Base-by-base conservation (phyloP, 2,888 invertebrate genomes). In the Caenorhabditis angaria region DNA sequence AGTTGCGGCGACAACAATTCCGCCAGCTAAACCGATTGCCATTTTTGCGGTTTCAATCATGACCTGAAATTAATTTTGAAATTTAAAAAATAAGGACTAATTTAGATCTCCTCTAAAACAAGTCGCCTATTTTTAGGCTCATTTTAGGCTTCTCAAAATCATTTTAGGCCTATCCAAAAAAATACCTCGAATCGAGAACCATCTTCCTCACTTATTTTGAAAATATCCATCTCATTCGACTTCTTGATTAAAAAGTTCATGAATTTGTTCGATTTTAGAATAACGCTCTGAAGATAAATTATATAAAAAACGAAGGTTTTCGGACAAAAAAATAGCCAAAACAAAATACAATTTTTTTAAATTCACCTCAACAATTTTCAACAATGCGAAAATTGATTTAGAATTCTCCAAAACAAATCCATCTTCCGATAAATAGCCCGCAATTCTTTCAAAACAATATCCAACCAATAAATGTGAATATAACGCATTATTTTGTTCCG, bases 401-500 rank as follows among this genome's bases (percentile, higher is more conserved):
- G 41, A 22, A 12, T 47, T 20, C 1, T 28, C 22, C 20, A 20
- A 22, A 22, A 20, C 18, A 24, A 59, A 29, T 8, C 55, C 59
- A 59, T 48, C 47, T 47, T 57, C 41, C 20, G 41, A 41, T 6
- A 57, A 22, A n/a, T 27, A 25, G 6, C 20, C 47, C 2, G 12
- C 53, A 22, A 68, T 59, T 12, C 20, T 25, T 18, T 74, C 74
- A 32, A 65, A 74, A 50, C 69, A 74, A 24, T 24, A 62, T 8
- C 74, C 74, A 28, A 74, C 69, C 14, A 74, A 25, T 18, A 74
- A 35, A 63, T 74, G 74, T 12, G 74, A 59, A 55, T 72, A 61
- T n/a, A 25, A 18, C 14, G 72, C 55, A 5, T 61, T 53, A 24
- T 24, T 22, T 22, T 50, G 6, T 27, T 14, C 54, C 28, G 4